phyloP scores from a whole-genome alignment of 2,888 invertebrate species.

The Drosophila pseudotalamancana region DNA sequence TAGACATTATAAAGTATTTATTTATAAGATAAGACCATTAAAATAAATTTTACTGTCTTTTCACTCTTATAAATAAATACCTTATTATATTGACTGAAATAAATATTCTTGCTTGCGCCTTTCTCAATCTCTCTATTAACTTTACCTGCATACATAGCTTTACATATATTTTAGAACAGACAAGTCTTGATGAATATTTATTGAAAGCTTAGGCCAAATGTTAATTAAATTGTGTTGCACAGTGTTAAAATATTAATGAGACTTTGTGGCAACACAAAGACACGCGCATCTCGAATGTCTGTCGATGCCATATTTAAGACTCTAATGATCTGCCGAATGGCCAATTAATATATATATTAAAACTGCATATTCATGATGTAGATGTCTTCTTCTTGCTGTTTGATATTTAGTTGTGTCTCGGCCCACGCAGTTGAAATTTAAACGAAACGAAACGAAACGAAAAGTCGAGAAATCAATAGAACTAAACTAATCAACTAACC shows the following conservation, averaged over 20 bases:
- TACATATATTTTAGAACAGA: background rate
- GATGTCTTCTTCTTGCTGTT: slow-evolving; percentile 15
- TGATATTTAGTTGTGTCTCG: slow-evolving; percentile 12
- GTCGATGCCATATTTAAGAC: slow-evolving; percentile 58
- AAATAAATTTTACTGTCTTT: too few species aligned
- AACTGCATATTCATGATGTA: slow-evolving; percentile 72
- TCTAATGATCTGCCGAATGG: slow-evolving; percentile 69
- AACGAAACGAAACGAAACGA: slow-evolving; percentile 8
- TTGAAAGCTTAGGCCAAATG: background rate
- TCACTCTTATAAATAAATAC: too few species aligned
- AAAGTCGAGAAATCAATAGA: slow-evolving; percentile 10
- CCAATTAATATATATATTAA: slow-evolving; percentile 66
- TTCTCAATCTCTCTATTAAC: background rate
- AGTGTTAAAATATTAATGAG: slow-evolving; percentile 54
- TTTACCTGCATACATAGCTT: background rate
- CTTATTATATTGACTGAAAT: too few species aligned
- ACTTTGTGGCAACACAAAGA: slow-evolving; percentile 49
- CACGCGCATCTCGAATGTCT: slow-evolving; percentile 26
- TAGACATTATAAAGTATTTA: too few species aligned
- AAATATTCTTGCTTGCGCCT: too few species aligned
- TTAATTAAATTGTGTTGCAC: slow-evolving; percentile 36
- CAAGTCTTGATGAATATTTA: background rate
- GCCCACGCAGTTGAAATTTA: slow-evolving; percentile 39
- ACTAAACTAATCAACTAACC: slow-evolving; percentile 6
- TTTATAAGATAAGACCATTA: too few species aligned